Percentiles rank a stretch among this genome's conserved stretches.
phyloP scores from a whole-genome alignment of 1,140 invertebrate genomes.

The Drosophila setifemur region DNA sequence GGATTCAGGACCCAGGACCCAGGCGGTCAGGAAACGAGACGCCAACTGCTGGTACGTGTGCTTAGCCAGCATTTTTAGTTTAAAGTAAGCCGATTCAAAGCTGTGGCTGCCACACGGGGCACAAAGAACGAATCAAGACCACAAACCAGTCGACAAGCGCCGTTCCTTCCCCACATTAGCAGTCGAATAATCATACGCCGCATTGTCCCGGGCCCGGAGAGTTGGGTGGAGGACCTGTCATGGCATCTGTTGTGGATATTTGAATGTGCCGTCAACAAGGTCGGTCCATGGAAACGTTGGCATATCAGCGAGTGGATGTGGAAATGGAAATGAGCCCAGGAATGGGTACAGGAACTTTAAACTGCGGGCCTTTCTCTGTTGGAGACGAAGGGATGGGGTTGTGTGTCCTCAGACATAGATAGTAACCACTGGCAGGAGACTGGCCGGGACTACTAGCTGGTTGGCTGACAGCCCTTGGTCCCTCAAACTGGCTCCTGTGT shows the following conservation, averaged over 20 bases:
- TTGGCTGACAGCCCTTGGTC: slow-evolving; percentile 8
- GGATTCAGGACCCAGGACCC: not conserved
- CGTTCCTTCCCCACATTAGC: slow-evolving; percentile 51
- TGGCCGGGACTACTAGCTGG: slow-evolving; percentile 11
- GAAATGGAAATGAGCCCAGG: slow-evolving; percentile 9
- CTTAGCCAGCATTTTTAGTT: slow-evolving; percentile 25
- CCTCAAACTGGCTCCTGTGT: slow-evolving; percentile 8
- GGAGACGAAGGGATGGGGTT: not conserved
- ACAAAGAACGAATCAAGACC: slow-evolving; percentile 36
- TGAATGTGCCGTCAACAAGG: slow-evolving; percentile 50
- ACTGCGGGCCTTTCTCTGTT: slow-evolving; percentile 36
- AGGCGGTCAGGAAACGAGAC: not conserved
- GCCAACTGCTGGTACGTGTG: slow-evolving; percentile 12
- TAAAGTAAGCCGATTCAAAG: slow-evolving; percentile 22
- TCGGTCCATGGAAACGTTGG: slow-evolving; percentile 32
- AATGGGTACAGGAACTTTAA: slow-evolving; percentile 23
- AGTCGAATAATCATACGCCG: slow-evolving; percentile 73
- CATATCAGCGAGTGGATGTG: slow-evolving; percentile 23
- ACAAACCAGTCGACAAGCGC: slow-evolving; percentile 44
- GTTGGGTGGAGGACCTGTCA: not conserved
- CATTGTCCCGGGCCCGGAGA: slow-evolving; percentile 47
- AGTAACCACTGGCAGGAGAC: slow-evolving; percentile 37
- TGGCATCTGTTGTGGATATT: slow-evolving; percentile 49
- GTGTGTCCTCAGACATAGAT: slow-evolving; percentile 37
- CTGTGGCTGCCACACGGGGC: slow-evolving; percentile 6